Base-by-base conservation (phyloP, 2,797 vertebrate genomes). In the Mastacembelus armatus region DNA sequence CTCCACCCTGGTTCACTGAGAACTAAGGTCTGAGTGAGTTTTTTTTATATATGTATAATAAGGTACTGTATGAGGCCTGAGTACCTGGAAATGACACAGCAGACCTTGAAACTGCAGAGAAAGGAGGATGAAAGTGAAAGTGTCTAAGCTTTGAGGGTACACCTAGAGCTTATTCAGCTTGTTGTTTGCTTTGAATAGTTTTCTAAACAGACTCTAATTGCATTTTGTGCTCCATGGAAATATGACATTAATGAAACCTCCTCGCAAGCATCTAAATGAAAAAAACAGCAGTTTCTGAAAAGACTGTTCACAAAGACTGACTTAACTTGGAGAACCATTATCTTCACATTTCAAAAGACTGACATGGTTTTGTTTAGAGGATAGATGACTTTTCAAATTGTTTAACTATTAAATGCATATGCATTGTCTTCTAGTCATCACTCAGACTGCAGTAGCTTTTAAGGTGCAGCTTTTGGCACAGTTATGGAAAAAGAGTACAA, bases 111-210 rank as follows among this genome's bases (percentile, higher is more conserved):
- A 50, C 14, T 21, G 14, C 62, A 48, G 4, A 24, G 16, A 62
- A 16, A 44, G 12, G 18, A 55, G 49, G 15, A 1, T 29, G 39
- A n/a, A 12, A 30, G 39, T 24, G 39, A 24, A n/a, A n/a, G n/a
- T n/a, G n/a, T n/a, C n/a, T n/a, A 27, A 24, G 12, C 32, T 61
- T 40, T 71, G 27, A 66, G 56, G 30, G 33, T 12, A 18, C 10
- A 26, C 48, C 52, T 8, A 1, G 5, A 74, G 16, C 9, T 49
- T 33, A 54, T 21, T 21, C 19, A 65, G 77, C 29, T 69, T 57
- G 71, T 81, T 29, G 2, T 35, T 55, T 76, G 48, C 52, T 61
- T 40, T 50, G 10, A 70, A 54, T 51, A 9, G 29, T 26, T 75
- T 69, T 42, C 44, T 35, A 21, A 30, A 50, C 5, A 19, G 24